Conservation (phyloP, 2,113 vertebrate species). For the Morone chrysops region DNA sequence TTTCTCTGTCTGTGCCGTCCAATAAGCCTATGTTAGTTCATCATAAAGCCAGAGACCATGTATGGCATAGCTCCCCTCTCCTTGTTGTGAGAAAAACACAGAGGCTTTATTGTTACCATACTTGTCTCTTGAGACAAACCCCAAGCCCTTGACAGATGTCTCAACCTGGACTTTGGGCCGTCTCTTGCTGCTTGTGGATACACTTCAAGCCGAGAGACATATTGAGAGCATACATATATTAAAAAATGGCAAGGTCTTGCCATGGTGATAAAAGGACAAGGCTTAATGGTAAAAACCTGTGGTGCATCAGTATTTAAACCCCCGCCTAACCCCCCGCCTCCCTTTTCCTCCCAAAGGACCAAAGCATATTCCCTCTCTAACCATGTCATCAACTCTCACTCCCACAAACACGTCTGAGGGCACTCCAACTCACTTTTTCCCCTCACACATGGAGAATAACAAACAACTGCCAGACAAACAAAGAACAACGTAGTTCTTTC, state of each 20-base stretch:
- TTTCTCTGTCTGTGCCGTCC: slow-evolving; percentile 49
- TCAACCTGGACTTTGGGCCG: slow-evolving; percentile 10
- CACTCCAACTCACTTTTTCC: slow-evolving; percentile 73
- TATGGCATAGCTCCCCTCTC: slow-evolving; percentile 38
- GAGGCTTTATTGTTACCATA: slow-evolving; percentile 61
- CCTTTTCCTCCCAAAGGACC: slow-evolving; percentile 62
- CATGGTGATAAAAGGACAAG: slow-evolving; percentile 37
- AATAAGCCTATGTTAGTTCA: slow-evolving; percentile 47
- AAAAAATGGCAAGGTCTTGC: slow-evolving; percentile 20
- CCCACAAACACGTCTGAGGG: slow-evolving; percentile 67
- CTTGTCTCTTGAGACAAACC: slow-evolving; percentile 56
- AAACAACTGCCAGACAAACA: slow-evolving; percentile 76
- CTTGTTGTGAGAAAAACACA: slow-evolving; percentile 57
- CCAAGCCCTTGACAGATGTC: slow-evolving; percentile 50
- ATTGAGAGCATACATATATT: slow-evolving; percentile 7
- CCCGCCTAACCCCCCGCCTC: slow-evolving; percentile 26
- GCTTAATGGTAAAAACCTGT: slow-evolving; percentile 76
- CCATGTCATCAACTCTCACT: slow-evolving; percentile 67
- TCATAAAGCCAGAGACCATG: slow-evolving; percentile 47
- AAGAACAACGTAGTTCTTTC: slow-evolving; percentile 54
- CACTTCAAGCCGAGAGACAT: background rate
- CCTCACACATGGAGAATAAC: slow-evolving; percentile 70
- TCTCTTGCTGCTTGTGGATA: too few relatives aligned
- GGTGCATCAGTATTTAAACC: slow-evolving; percentile 58
- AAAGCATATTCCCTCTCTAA: slow-evolving; percentile 47